Base-by-base conservation (phyloP, 2,888 invertebrate species). In the Alcis repandata region DNA sequence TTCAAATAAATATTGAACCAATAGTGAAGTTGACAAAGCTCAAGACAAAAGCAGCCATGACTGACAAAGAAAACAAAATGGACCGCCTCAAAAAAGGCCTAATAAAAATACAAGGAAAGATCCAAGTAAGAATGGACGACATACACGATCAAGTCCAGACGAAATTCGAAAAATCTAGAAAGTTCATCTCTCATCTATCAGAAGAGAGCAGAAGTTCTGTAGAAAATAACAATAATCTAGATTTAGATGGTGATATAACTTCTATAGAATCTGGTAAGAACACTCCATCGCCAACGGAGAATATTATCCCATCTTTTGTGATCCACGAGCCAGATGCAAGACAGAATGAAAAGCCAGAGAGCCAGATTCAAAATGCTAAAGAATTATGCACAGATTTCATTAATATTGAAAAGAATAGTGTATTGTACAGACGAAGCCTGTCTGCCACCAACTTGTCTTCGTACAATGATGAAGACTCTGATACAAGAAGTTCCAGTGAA, bases 121-220 rank as follows among this genome's bases (percentile, higher is more conserved):
- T 94, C 0, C 92, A 93, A 51, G 89, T 91, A 46, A 80, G 84
- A 1, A 88, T 93, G 43, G 93, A 93, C 68, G 90, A 88, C 54
- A 78, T 93, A 0, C 92, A 92, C 72, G 93, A 92, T 46, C 89
- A 91, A 64, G 77, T 93, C 1, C 92, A 92, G 36, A 85, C 70
- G n/a, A 87, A 86, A 76, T 82, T 90, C 27, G 90, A 91, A 49
- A 80, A 74, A 22, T 87, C 88, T 0, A 85, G 86, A 67, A 65
- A 76, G 66, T 87, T 93, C 2, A 85, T 90, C 1, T 85, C 91
- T 0, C 88, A 92, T 69, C 53, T 90, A 10, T 87, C 81, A 0
- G 91, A 91, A 54, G 92, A 92, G 1, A 82, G 75, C 67, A 83
- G 76, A 65, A 88, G 84, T 76, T 91, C 90, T 1, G 15, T 79